A percentile compares a stretch with the other conserved stretches of the same genome.
phyloP scores from a whole-genome alignment of 2,113 vertebrate species.

The Ia io region DNA sequence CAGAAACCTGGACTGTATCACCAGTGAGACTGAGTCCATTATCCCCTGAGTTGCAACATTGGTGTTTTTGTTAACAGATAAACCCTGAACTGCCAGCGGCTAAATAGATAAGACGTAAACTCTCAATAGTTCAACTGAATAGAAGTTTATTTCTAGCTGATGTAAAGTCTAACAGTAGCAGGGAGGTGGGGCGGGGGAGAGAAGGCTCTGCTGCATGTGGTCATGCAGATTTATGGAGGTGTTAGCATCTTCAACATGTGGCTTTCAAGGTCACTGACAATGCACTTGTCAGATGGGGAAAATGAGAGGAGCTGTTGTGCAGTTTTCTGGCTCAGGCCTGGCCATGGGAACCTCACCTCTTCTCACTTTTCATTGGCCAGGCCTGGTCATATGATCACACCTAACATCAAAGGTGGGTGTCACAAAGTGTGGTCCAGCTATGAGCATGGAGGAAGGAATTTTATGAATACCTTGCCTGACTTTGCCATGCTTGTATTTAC shows the following conservation, averaged over 20 bases:
- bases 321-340: neutral
- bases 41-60: neutral
- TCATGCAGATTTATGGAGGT: neutral
- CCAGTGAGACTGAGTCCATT: neutral
- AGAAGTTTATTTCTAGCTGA: neutral
- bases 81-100: neutral
- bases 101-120: neutral
- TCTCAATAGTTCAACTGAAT: neutral
- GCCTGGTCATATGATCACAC: neutral
- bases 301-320: neutral
- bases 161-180: neutral
- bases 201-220: neutral
- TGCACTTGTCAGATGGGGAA: neutral
- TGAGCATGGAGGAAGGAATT: neutral
- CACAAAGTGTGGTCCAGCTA: neutral
- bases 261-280: neutral
- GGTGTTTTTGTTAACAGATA: neutral
- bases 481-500: neutral
- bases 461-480: neutral
- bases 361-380: neutral
- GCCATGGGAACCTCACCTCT: neutral
- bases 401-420: neutral
- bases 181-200: neutral
- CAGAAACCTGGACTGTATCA: neutral
- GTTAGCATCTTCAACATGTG: neutral